phyloP scores from a whole-genome alignment of 1,140 invertebrate species.

The Mycetomoellerius zeteki region DNA sequence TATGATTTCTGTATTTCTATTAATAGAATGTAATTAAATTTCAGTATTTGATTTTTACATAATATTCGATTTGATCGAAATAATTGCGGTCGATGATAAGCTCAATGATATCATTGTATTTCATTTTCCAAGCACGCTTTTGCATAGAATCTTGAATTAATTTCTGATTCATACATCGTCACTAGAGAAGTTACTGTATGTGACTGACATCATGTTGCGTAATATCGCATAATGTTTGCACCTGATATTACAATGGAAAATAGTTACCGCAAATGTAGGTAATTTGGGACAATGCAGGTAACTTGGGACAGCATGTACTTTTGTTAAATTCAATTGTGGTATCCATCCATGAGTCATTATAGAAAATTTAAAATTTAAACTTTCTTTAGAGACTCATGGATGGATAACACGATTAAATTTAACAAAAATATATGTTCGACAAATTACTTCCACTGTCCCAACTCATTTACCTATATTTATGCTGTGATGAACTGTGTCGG shows the following conservation, averaged over 20 bases:
- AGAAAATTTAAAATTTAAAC: no score
- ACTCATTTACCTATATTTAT: no score
- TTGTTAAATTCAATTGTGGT: no score
- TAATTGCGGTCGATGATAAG: slow-evolving; percentile 28
- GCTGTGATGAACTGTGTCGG: not conserved
- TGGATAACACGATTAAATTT: no score
- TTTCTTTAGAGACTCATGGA: no score
- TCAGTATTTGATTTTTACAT: slow-evolving; percentile 27
- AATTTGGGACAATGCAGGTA: no score
- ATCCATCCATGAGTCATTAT: no score
- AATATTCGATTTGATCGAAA: slow-evolving; percentile 25
- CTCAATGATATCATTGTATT: not conserved
- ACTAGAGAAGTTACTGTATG: not conserved
- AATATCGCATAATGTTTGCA: slow-evolving; percentile 40
- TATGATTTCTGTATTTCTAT: not conserved
- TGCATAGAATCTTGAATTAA: slow-evolving; percentile 39
- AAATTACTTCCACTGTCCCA: no score
- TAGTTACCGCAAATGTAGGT: not conserved
- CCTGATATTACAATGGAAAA: slow-evolving; percentile 12
- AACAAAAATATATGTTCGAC: no score
- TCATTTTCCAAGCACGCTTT: slow-evolving; percentile 9
- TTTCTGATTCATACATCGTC: slow-evolving; percentile 24
- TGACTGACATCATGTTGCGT: slow-evolving; percentile 2
- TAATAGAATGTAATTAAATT: slow-evolving; percentile 19
- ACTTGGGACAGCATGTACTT: no score